Base-by-base conservation (phyloP, 1,140 invertebrate species). In the Leptopilina boulardi region DNA sequence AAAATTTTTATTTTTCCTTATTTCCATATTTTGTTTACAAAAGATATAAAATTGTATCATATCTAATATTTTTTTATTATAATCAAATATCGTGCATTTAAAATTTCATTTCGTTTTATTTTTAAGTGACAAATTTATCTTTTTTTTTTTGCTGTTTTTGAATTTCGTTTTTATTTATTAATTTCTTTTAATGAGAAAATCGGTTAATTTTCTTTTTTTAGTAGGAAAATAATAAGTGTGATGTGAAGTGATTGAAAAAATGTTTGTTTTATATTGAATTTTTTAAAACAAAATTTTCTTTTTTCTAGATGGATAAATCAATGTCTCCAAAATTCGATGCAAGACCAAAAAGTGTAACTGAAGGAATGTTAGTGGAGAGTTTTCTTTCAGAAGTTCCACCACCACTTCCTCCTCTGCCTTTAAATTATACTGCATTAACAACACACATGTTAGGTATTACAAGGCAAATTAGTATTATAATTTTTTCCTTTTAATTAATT, bases 331-430 rank as follows among this genome's bases (percentile, higher is more conserved):
- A 89, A 76, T 85, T 74, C n/a, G 84, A 87, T 18, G 74, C 77
- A 41, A 86, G 89, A 74, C 88, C 90, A 70, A 90, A 90, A 82
- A 90, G 89, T 80, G 85, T 90, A 30, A 89, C 87, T 74, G 89
- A 91, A 73, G 86, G 86, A 76, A 90, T 91, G 85, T 74, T 91
- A 18, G 83, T 85, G 18, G 86, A 86, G 77, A 89, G 84, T 42
- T 90, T 87, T 73, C 70, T 87, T 15, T 84, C 83, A 26, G 89
- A 90, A 72, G 85, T 87, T 83, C 91, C 93, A 42, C 93, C 93
- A 38, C 92, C 93, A 41, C 92, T 94, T 77, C 93, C 94, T 79
- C 93, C 93, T 66, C 90, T 93, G 80, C 93, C 94, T 73, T 80
- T 92, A 42, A 92, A 94, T 87, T 94, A 94, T 83, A 91, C 89